Evolutionary conservation across 2,113 vertebrate species (phyloP).

Genomic region (Chloebia gouldiae): DNA sequence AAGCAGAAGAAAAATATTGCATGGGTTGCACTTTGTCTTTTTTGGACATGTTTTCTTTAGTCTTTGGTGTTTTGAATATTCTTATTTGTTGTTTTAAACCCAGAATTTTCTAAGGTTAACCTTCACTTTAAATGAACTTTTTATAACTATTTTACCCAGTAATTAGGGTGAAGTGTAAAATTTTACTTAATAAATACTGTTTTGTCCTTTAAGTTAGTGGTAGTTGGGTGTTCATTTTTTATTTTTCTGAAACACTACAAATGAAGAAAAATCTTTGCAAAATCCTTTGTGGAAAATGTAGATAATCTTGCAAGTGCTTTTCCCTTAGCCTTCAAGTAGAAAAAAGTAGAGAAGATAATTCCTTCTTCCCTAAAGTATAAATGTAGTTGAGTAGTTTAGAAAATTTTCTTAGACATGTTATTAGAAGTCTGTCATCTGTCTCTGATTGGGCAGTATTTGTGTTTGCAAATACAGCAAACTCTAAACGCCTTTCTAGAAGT

Average conservation of each 20-base stretch:
- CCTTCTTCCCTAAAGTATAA: neutral
- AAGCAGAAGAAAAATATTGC: slow-evolving; percentile 63
- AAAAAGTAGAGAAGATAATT: neutral
- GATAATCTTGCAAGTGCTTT: neutral
- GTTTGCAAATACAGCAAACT: neutral
- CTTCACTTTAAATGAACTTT: neutral
- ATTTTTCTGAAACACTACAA: neutral
- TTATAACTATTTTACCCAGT: neutral
- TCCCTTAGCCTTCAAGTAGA: neutral
- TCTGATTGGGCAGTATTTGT: neutral
- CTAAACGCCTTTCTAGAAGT: neutral
- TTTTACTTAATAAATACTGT: slow-evolving; percentile 13
- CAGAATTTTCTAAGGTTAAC: neutral
- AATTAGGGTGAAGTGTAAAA: slow-evolving; percentile 24
- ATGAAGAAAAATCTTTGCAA: neutral
- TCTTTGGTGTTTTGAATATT: neutral
- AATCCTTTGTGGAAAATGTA: neutral
- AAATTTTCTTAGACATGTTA: neutral
- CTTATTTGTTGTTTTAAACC: neutral
- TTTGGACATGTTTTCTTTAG: slow-evolving; percentile 32
- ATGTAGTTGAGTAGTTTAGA: neutral
- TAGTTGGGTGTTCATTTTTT: neutral
- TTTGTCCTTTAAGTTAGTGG: neutral
- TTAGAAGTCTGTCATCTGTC: neutral
- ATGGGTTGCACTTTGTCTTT: slow-evolving; percentile 72